Base-by-base conservation (phyloP, 2,888 invertebrate species). In the Pocota personata region DNA sequence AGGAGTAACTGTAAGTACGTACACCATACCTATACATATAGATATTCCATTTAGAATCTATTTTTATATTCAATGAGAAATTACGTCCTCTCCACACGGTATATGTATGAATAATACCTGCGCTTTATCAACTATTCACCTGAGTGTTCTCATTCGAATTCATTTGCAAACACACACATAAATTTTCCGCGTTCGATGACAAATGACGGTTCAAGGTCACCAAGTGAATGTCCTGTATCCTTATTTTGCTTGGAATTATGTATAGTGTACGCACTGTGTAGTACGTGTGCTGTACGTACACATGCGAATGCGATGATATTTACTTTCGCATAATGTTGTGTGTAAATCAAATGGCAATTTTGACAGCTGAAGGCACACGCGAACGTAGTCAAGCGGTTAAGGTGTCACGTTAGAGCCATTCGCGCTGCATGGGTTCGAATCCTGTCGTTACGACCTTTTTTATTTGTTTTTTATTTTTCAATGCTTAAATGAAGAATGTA, bases 191-290 rank as follows among this genome's bases (percentile, higher is more conserved):
- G 24, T 55, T 55, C 24, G 12, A 55, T 27, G 30, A 30, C 52
- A 55, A 55, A 55, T 55, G 52, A 55, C 52, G 52, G 52, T 55
- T 55, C 52, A 55, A 55, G 52, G 52, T 55, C 52, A 55, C 52
- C 30, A 30, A 30, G 30, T 24, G 52, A 55, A 30, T 55, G 52
- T 30, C 48, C 48, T 48, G 8, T 21, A 30, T 55, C 10, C 52
- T n/a, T 48, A 16, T 24, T n/a, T 14, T 55, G 24, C 2, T 30
- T 27, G 27, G 21, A 12, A 12, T n/a, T n/a, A n/a, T n/a, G n/a
- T n/a, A n/a, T n/a, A n/a, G n/a, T n/a, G n/a, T n/a, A n/a, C n/a
- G n/a, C n/a, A n/a, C n/a, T n/a, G n/a, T n/a, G n/a, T n/a, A n/a
- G n/a, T n/a, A 24, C 0, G 52, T 14, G 24, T n/a, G n/a, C n/a